phyloP scores from a whole-genome alignment of 2,888 invertebrate species.

The Xestia c-nigrum region DNA sequence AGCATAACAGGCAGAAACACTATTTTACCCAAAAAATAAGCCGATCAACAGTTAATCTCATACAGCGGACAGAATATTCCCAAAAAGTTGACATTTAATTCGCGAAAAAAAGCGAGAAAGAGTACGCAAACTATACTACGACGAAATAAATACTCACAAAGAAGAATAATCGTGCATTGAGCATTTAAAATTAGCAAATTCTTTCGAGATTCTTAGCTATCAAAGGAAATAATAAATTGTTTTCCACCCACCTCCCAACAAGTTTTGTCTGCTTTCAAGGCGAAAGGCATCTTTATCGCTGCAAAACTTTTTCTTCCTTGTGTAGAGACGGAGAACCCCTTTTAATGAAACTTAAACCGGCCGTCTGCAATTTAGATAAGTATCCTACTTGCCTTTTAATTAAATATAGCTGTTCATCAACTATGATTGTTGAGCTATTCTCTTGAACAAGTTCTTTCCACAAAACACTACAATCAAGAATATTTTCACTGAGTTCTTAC shows the following conservation, averaged over 20 bases:
- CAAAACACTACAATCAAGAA: slow-evolving; percentile 40
- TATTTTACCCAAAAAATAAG: background rate
- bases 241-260: slow-evolving; percentile 78
- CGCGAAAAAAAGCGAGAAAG: slow-evolving; percentile 19
- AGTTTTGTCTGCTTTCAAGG: slow-evolving; percentile 82
- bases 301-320: slow-evolving; percentile 85
- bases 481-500: slow-evolving; percentile 11
- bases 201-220: slow-evolving; percentile 76
- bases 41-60: background rate
- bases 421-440: slow-evolving; percentile 59
- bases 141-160: slow-evolving; percentile 54
- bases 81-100: slow-evolving; percentile 30
- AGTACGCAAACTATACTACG: slow-evolving; percentile 34
- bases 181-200: slow-evolving; percentile 76
- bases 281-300: slow-evolving; percentile 87
- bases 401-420: slow-evolving; percentile 73
- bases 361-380: slow-evolving; percentile 85
- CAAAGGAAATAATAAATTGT: slow-evolving; percentile 84
- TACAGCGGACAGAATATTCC: background rate
- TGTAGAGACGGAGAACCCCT: slow-evolving; percentile 79
- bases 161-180: slow-evolving; percentile 59
- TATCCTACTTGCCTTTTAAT: slow-evolving; percentile 80
- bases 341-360: slow-evolving; percentile 87
- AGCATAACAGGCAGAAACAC: background rate
- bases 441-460: slow-evolving; percentile 30